Percentiles rank a stretch among this genome's conserved stretches.
These are phyloP conservation scores for Scolopax rusticola DNA, from an alignment of 2,797 vertebrate species.

Conservation along the genomic window DNA sequence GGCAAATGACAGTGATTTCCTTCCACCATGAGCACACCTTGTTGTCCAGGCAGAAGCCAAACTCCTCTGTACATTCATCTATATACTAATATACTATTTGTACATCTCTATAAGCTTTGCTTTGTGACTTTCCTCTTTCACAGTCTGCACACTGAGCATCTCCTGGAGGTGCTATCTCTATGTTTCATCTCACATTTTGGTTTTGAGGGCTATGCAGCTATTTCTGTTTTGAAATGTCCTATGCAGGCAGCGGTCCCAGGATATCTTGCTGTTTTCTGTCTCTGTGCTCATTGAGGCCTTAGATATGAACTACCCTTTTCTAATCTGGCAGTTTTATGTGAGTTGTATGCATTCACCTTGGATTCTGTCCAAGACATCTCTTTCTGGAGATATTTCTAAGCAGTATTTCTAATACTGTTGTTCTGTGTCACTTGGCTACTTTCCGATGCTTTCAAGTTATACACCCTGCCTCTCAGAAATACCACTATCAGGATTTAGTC, in stretches of 20 bases:
- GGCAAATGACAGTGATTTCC: background rate
- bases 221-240: background rate
- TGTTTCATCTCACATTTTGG: background rate
- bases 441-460: background rate
- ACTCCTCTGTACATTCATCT: background rate
- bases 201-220: background rate
- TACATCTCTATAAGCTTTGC: background rate
- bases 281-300: background rate
- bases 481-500: background rate
- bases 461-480: background rate
- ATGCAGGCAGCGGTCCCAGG: background rate
- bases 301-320: background rate
- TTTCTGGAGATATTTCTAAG: background rate
- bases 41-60: background rate
- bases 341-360: background rate
- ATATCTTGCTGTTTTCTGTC: background rate
- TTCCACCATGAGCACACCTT: background rate
- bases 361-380: background rate
- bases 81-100: fast-evolving
- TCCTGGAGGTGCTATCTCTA: fast-evolving
- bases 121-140: background rate
- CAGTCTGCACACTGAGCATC: background rate
- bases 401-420: background rate
- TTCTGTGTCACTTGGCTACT: background rate
- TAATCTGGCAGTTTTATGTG: background rate